These are phyloP conservation scores for Dasypolia templi DNA, from an alignment of 2,888 invertebrate genomes.

Conservation along the genomic window DNA sequence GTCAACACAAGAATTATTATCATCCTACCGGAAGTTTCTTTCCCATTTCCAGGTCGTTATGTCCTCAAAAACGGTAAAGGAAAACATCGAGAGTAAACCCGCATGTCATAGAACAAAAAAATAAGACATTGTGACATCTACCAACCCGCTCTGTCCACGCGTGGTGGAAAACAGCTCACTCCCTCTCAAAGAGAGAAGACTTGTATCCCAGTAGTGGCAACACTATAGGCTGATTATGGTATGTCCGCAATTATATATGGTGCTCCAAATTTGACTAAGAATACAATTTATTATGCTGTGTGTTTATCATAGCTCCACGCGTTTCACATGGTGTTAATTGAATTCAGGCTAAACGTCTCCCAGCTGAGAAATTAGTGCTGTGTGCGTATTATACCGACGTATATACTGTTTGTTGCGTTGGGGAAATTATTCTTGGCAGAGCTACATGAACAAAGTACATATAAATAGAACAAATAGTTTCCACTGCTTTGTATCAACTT, in stretches of 20 bases:
- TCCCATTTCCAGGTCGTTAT: background rate
- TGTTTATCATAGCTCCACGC: slow-evolving; percentile 21
- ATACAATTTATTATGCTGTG: slow-evolving; percentile 15
- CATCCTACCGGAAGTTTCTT: background rate
- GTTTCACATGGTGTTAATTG: slow-evolving; percentile 29
- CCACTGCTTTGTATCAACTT: background rate
- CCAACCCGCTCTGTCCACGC: no score
- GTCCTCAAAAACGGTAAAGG: no score
- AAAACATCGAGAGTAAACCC: no score
- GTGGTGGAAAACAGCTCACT: no score
- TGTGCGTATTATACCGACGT: slow-evolving; percentile 23
- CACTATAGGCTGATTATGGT: no score
- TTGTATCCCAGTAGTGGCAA: no score
- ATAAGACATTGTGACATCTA: no score
- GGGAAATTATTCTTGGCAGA: background rate
- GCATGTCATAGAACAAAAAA: no score
- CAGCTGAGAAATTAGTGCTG: slow-evolving; percentile 43
- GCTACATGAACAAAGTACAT: background rate
- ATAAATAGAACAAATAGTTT: background rate
- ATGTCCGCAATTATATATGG: slow-evolving; percentile 7
- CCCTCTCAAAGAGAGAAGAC: no score
- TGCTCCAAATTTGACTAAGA: background rate
- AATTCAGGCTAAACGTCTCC: slow-evolving; percentile 35
- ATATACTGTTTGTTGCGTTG: no score
- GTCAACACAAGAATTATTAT: background rate